These are phyloP conservation scores for Elgaria multicarinata DNA, from an alignment of 2,113 vertebrate genomes.

Conservation along the genomic window DNA sequence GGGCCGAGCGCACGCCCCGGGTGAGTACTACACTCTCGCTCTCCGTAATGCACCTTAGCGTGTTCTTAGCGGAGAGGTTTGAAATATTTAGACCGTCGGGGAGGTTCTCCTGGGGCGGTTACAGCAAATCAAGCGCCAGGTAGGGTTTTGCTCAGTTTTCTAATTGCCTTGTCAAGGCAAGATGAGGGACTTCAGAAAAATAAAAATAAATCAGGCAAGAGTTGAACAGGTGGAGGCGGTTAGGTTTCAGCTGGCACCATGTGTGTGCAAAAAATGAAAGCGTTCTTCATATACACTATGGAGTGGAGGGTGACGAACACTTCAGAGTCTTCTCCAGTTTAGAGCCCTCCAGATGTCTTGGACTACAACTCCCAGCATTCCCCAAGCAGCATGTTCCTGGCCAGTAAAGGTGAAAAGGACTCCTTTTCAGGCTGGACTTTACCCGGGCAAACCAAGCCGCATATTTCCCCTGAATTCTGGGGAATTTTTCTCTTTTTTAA, in stretches of 20 bases:
- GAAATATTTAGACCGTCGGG: slow-evolving; percentile 53
- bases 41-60: slow-evolving; percentile 34
- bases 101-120: slow-evolving; percentile 48
- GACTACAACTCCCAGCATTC: too few species aligned
- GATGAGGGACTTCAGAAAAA: slow-evolving; percentile 34
- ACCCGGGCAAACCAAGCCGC: too few species aligned
- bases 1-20: not conserved
- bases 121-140: slow-evolving; percentile 43
- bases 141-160: not conserved
- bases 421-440: not conserved
- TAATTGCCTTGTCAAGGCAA: not conserved
- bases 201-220: not conserved
- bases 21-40: slow-evolving; percentile 31
- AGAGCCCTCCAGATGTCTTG: not conserved
- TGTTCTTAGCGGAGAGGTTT: slow-evolving; percentile 36
- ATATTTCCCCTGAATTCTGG: too few species aligned
- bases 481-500: too few species aligned
- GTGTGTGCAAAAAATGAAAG: not conserved
- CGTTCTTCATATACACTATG: not conserved
- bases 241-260: slow-evolving; percentile 1
- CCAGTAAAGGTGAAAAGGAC: not conserved
- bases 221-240: not conserved
- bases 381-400: not conserved
- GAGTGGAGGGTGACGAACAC: not conserved
- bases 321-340: too few species aligned